These are phyloP conservation scores for Dysmachus trigonus DNA, from an alignment of 2,888 invertebrate species.

Conservation along the genomic window DNA sequence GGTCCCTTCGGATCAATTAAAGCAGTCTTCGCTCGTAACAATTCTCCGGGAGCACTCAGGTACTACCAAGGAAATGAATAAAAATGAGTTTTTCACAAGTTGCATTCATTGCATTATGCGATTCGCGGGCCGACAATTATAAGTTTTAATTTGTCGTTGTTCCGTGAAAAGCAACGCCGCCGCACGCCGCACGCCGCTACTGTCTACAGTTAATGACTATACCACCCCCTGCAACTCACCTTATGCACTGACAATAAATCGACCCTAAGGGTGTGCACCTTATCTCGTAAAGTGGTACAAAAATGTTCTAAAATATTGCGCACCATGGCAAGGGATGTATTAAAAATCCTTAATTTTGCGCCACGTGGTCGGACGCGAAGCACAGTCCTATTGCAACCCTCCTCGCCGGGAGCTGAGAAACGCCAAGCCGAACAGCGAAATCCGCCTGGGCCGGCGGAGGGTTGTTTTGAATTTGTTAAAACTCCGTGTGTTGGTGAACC, in stretches of 20 bases:
- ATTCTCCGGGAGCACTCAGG: not conserved
- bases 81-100: conserved; percentile 22
- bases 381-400: conserved; percentile 37
- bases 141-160: conserved; percentile 6
- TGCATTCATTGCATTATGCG: conserved; percentile 8
- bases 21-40: not conserved
- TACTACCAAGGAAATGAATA: conserved; percentile 24
- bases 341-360: conserved; percentile 36
- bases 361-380: conserved; percentile 37
- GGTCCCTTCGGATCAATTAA: not conserved
- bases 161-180: not conserved
- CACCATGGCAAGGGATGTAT: conserved; percentile 3
- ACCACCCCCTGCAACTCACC: conserved; percentile 37
- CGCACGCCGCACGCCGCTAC: conserved; percentile 28
- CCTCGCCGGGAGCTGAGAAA: conserved; percentile 34
- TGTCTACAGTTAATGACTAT: conserved; percentile 37
- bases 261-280: conserved; percentile 43
- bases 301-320: conserved; percentile 45
- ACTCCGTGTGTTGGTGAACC: conserved; percentile 30
- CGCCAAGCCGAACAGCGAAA: conserved; percentile 47
- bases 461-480: conserved; percentile 43
- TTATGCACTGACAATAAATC: conserved; percentile 42
- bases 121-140: conserved; percentile 19
- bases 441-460: conserved; percentile 30
- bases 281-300: conserved; percentile 46